Evolutionary conservation across 2,888 invertebrate genomes (phyloP).

Genomic region (Trachelus iudaicus): DNA sequence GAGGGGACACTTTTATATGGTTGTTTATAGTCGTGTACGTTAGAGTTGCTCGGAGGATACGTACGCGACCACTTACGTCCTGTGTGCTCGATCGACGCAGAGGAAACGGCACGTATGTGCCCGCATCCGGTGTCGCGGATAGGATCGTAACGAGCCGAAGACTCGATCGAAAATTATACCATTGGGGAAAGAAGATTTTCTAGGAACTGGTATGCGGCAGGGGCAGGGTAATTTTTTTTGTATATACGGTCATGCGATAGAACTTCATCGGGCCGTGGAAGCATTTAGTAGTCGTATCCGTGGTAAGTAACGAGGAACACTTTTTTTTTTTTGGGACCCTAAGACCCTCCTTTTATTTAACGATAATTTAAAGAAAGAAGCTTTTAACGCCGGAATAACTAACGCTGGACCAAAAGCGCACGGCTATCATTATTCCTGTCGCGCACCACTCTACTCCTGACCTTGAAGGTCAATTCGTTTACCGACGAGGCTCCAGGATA

Average conservation of each 20-base stretch:
- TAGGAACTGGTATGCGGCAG: no score
- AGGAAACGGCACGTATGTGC: conserved; percentile 32
- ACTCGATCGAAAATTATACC: no score
- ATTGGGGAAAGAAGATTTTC: no score
- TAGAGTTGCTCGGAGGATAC: no score
- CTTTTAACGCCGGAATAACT: conserved; percentile 35
- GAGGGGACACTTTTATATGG: no score
- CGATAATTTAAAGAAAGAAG: conserved; percentile 18
- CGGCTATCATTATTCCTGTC: conserved; percentile 40
- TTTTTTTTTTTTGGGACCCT: no score
- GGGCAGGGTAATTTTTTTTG: no score
- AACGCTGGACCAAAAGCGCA: conserved; percentile 21
- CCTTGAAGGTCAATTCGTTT: conserved; percentile 34
- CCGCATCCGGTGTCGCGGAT: conserved; percentile 1
- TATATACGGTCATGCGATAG: accelerated
- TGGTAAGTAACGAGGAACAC: no score
- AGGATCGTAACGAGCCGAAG: no score
- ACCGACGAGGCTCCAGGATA: conserved; percentile 24
- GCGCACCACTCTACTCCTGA: conserved; percentile 37
- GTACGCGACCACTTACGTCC: neutral
- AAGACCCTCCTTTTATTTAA: neutral
- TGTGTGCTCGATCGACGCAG: conserved; percentile 18
- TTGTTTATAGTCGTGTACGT: no score
- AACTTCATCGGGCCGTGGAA: no score
- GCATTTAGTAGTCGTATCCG: no score